Percentiles rank a stretch among this genome's conserved stretches.
phyloP scores from a whole-genome alignment of 2,797 vertebrate genomes.

The Lindbergichthys nudifrons region DNA sequence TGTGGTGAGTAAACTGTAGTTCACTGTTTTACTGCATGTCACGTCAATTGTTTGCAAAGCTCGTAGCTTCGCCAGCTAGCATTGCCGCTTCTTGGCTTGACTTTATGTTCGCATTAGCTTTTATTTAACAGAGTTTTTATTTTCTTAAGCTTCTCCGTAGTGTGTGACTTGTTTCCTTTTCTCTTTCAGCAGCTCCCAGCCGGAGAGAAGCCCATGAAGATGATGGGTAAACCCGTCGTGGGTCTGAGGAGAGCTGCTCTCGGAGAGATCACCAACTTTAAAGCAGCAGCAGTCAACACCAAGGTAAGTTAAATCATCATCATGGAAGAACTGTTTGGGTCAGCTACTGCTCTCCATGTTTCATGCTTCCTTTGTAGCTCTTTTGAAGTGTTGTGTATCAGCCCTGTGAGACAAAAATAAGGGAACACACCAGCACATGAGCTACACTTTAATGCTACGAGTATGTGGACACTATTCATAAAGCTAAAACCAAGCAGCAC shows the following conservation, averaged over 20 bases:
- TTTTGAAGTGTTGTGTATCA: background rate
- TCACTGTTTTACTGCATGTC: fast-evolving
- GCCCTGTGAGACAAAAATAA: background rate
- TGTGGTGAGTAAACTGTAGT: conserved; percentile 53
- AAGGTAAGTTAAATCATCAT: conserved; percentile 58
- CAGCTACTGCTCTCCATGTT: too few species aligned
- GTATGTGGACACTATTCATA: too few species aligned
- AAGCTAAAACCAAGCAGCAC: too few species aligned
- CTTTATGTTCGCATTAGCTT: background rate
- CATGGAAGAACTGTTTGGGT: too few species aligned
- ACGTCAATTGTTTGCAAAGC: background rate
- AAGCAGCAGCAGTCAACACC: conserved; percentile 53
- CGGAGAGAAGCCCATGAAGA: conserved; percentile 60
- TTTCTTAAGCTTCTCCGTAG: background rate
- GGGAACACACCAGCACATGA: background rate
- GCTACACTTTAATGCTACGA: background rate
- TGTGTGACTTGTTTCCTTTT: fast-evolving
- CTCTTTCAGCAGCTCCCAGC: conserved; percentile 31
- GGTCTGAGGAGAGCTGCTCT: conserved; percentile 83
- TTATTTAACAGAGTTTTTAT: too few species aligned
- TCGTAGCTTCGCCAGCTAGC: background rate
- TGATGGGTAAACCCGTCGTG: conserved; percentile 72
- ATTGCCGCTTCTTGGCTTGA: fast-evolving
- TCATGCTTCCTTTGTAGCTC: too few species aligned
- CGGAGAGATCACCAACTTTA: conserved; percentile 89